phyloP scores from a whole-genome alignment of 2,113 vertebrate species.

The Elephas maximus region DNA sequence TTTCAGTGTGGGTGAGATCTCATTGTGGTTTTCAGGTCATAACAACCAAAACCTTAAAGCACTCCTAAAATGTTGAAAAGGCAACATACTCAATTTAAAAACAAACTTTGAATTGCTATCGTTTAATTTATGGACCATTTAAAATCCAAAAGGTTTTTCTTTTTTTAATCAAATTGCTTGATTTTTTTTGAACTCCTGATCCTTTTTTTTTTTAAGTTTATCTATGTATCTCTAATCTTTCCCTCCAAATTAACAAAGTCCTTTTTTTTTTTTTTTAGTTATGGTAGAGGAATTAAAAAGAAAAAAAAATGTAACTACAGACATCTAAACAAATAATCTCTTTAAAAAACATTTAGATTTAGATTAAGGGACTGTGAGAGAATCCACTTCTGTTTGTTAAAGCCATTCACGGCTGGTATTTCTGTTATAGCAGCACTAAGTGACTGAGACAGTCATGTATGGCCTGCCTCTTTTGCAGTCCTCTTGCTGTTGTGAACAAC shows the following conservation, averaged over 20 bases:
- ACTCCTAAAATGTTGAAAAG: conserved; percentile 67
- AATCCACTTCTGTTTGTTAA: too few relatives aligned
- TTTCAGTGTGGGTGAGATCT: background rate
- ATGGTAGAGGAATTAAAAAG: conserved; percentile 79
- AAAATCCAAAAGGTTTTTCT: conserved; percentile 60
- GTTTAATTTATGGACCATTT: conserved; percentile 51
- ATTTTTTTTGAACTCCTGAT: conserved; percentile 51
- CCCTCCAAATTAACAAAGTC: conserved; percentile 85
- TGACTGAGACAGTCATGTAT: background rate
- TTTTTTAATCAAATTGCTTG: conserved; percentile 65
- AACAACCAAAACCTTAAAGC: conserved; percentile 23
- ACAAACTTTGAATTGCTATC: background rate
- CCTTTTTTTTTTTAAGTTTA: conserved; percentile 7
- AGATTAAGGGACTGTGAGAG: conserved; percentile 70
- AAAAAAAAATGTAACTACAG: conserved; percentile 67
- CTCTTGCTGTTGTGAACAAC: background rate
- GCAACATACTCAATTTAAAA: background rate
- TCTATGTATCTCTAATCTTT: conserved; percentile 39
- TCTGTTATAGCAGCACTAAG: too few relatives aligned
- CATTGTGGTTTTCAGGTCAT: background rate
- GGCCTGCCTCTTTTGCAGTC: background rate
- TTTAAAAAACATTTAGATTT: conserved; percentile 78
- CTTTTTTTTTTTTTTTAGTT: conserved; percentile 65
- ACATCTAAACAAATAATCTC: conserved; percentile 74
- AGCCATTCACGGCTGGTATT: too few relatives aligned